Evolutionary conservation across 2,888 invertebrate genomes (phyloP), one percentile per base, ranked within the genome.

Genomic region (Drosophila maculinotata): DNA sequence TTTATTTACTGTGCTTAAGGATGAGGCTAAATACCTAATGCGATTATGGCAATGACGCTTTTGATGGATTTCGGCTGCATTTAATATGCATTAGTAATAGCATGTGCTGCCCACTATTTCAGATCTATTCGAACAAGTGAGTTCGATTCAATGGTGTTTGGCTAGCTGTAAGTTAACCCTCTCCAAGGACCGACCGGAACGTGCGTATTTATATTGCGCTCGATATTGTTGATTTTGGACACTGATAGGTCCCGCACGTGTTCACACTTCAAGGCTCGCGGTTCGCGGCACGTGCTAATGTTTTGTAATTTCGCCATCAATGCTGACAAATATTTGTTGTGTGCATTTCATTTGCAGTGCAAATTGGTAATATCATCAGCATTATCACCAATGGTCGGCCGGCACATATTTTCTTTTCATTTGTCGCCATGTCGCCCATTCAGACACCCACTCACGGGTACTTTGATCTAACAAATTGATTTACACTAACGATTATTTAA

Each of bases 401-500:
- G 42, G 42, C 35, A 31, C 25, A 42, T 83, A 84, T 83, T 83
- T 76, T 74, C 75, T 72, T 86, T 86, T 78, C 76, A 83, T 83
- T 83, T 84, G 84, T 79, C 81, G 83, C 76, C 86, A 78, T 83
- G 80, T 79, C 80, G 76, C 68, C 81, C 79, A 74, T 57, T 65
- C n/a, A 17, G 14, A 4, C 12, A 2, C 7, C 17, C 49, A 12
- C 26, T 17, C n/a, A 2, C 49, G 4, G 41, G 35, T 33, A 69
- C 81, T 86, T 86, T 86, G 88, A 86, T 86, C 86, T 76, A 76
- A 63, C 75, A 71, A 80, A 80, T 78, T 77, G 81, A 79, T 81
- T 81, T 76, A 79, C 86, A 83, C 79, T 87, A 85, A 86, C 81
- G 83, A 78, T 79, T 86, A 79, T 83, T 86, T 87, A 86, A 86